Evolutionary conservation across 2,113 vertebrate species (phyloP), one percentile per base, ranked within the genome.

Genomic region (Haemorhous mexicanus): DNA sequence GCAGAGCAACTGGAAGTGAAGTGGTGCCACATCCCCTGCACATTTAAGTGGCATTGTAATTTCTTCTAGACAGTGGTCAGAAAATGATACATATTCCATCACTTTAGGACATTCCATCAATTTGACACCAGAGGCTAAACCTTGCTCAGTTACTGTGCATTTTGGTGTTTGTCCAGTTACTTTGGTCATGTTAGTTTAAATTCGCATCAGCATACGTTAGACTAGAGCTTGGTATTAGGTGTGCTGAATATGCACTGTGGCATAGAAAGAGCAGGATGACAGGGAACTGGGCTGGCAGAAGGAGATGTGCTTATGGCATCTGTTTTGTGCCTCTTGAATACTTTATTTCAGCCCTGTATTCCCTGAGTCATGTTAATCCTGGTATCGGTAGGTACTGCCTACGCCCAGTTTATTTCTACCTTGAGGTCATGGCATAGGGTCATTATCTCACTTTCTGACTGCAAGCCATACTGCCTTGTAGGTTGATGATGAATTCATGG

Each of bases 401-500:
- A 15, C 0, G 0, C 50, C 28, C 30, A 88, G 74, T 33, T 84
- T 87, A 67, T 82, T 94, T 44, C 76, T 93, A 28, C 83, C 63
- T 93, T 21, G 30, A 30, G 75, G 59, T 88, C 68, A 35, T 8
- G 37, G 22, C 58, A 28, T 55, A 35, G 69, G 50, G 64, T 96
- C 75, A 53, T 84, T 83, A 67, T 93, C 75, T 88, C 27, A 8
- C 39, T 91, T 94, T 84, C 84, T 74, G 58, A n/a, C 61, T 84
- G 33, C 84, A 70, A 70, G 55, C 27, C 17, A 2, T 67, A 8
- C 39, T 86, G 47, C 55, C 43, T 47, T 67, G 64, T 84, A 78
- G 56, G 24, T 43, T 49, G 47, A 10, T 52, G 68, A 66, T 93
- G 72, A 88, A 47, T 90, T 90, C 33, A 32, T 32, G 47, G 72